Conservation (phyloP, 2,797 vertebrate genomes). For the Crenichthys baileyi region DNA sequence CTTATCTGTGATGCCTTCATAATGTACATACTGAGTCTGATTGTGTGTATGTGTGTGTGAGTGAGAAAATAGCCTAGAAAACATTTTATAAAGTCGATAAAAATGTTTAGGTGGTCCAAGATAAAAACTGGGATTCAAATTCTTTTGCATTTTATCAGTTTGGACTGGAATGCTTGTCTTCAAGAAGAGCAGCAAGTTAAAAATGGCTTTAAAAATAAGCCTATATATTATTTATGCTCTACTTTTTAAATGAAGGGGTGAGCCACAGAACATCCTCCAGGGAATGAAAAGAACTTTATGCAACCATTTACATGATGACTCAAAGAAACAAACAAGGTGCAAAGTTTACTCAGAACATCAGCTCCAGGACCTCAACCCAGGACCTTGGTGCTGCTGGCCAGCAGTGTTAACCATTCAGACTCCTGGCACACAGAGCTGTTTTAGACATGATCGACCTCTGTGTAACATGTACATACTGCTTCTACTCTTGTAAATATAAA, state of each 20-base stretch:
- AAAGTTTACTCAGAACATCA: neutral
- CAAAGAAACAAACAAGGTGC: neutral
- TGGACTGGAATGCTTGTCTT: neutral
- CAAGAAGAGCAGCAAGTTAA: neutral
- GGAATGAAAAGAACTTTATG: neutral
- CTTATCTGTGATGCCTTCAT: slow-evolving; percentile 68
- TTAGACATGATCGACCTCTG: slow-evolving; percentile 22
- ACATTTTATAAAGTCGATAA: slow-evolving; percentile 17
- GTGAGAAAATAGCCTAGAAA: slow-evolving; percentile 19
- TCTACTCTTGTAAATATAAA: slow-evolving; percentile 58
- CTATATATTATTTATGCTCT: neutral
- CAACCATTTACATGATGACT: neutral
- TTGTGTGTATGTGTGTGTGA: slow-evolving; percentile 1
- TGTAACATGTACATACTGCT: slow-evolving; percentile 50
- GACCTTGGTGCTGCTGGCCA: slow-evolving; percentile 13
- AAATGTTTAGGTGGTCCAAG: neutral
- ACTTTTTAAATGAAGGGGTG: neutral
- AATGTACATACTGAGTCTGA: slow-evolving; percentile 46
- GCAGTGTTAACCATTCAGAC: neutral
- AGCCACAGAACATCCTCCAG: neutral
- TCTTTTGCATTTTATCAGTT: neutral
- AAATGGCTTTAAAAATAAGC: neutral
- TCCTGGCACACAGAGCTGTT: slow-evolving; percentile 22
- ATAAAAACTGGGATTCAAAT: neutral
- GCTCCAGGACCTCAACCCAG: slow-evolving; percentile 9